phyloP scores from a whole-genome alignment of 2,797 vertebrate species.

The Melanotaenia maccullochi region DNA sequence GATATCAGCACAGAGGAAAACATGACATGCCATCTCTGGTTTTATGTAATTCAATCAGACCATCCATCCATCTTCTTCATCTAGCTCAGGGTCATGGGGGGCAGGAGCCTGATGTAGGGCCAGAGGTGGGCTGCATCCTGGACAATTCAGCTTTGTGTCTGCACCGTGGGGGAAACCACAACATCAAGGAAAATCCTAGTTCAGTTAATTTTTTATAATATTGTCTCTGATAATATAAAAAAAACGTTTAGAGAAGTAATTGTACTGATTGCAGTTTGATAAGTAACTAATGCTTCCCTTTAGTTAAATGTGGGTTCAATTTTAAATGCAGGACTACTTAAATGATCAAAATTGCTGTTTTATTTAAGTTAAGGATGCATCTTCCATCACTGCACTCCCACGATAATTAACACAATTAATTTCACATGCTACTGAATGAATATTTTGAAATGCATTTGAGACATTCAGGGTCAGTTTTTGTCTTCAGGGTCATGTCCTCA shows the following conservation, averaged over 20 bases:
- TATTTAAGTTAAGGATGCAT: neutral
- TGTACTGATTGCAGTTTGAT: neutral
- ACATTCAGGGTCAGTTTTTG: slow-evolving; percentile 4
- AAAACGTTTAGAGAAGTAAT: too few species aligned
- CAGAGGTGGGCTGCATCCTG: neutral
- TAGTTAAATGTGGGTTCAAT: neutral
- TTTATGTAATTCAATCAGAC: neutral
- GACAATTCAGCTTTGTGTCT: neutral
- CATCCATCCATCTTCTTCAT: neutral
- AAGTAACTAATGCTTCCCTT: neutral
- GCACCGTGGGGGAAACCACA: neutral
- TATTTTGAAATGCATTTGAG: slow-evolving; percentile 3
- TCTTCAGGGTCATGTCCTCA: neutral
- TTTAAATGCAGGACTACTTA: neutral
- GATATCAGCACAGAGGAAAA: neutral
- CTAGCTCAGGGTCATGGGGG: neutral
- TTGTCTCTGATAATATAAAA: neutral
- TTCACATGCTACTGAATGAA: neutral
- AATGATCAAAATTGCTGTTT: neutral
- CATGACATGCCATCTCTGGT: neutral
- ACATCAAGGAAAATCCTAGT: neutral
- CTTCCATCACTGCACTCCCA: neutral
- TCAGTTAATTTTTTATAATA: neutral
- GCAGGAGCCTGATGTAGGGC: neutral
- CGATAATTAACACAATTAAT: neutral